Evolutionary conservation across 1,140 invertebrate genomes (phyloP), one percentile per base, ranked within the genome.

Genomic region (Neotoxoptera formosana): DNA sequence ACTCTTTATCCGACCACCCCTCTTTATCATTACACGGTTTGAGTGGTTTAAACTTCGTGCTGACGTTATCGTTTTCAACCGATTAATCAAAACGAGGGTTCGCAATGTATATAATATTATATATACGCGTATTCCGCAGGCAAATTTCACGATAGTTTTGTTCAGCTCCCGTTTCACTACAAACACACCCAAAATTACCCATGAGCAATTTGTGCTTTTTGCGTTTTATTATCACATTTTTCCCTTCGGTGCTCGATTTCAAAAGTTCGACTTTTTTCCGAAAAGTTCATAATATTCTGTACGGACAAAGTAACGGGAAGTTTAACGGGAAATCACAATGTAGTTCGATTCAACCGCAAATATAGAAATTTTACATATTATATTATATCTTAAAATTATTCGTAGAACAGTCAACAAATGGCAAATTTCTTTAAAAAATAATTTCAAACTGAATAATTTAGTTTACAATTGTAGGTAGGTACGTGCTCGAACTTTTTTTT

Each of bases 31-130:
- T 45, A 76, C 60, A 91, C 67, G 60, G 36, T 91, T 91, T 91
- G 53, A 91, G 67, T 91, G 67, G 90, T 91, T 91, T 89, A 91
- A 91, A 91, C 90, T 91, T 81, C 90, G 67, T 76, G 90, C 90
- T 48, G 67, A 92, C 47, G 67, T 92, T 83, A 92, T 92, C 90
- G 90, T 76, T 83, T 92, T 92, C 90, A 48, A 92, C 76, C 60
- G 76, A 92, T 92, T 92, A 92, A 90, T 90, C 89, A 90, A 90
- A 90, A 90, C 53, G 89, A 67, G 36, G 89, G 53, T 90, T 89
- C 34, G 34, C 3, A 41, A 89, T 53, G 30, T 53, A 36, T 56
- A 56, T 53, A 53, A 56, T 53, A 53, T 53, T 23, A 41, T 60
- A 36, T 60, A 41, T n/a, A n/a, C n/a, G n/a, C 51, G 56, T 45